phyloP scores from a whole-genome alignment of 2,113 vertebrate species.

The Pomatorhinus ruficollis region DNA sequence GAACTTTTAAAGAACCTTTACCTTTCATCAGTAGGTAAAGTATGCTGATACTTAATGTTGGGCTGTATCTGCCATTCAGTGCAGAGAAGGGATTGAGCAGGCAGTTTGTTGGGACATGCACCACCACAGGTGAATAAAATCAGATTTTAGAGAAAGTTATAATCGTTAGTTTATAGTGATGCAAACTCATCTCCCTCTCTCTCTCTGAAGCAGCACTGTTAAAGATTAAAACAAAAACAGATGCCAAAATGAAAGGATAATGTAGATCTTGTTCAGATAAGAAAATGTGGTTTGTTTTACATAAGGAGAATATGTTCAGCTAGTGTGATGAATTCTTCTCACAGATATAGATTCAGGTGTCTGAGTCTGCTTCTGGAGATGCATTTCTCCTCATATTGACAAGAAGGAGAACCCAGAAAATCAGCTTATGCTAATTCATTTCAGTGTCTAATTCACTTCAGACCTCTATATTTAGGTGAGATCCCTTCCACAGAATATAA shows the following conservation, averaged over 20 bases:
- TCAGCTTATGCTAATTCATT: background rate
- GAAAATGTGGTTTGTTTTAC: background rate
- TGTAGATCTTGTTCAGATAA: background rate
- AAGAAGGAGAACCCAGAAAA: background rate
- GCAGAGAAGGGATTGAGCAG: background rate
- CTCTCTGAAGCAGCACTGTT: background rate
- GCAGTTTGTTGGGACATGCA: rapidly evolving
- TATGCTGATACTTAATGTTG: too few species aligned
- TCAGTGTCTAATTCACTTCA: background rate
- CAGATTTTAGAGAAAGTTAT: background rate
- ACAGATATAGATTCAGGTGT: background rate
- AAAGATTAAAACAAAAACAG: background rate
- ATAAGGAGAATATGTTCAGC: background rate
- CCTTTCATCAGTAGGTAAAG: background rate
- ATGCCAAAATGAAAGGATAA: background rate
- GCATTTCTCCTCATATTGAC: background rate
- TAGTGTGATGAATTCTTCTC: background rate
- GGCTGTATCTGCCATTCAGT: background rate
- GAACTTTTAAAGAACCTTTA: background rate
- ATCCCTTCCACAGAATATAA: background rate
- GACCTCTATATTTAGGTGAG: background rate
- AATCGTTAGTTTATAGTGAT: background rate
- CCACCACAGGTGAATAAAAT: background rate
- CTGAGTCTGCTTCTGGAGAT: background rate
- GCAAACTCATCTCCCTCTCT: background rate